Conservation (phyloP, 2,888 invertebrate genomes). For the Folsomia candida region DNA sequence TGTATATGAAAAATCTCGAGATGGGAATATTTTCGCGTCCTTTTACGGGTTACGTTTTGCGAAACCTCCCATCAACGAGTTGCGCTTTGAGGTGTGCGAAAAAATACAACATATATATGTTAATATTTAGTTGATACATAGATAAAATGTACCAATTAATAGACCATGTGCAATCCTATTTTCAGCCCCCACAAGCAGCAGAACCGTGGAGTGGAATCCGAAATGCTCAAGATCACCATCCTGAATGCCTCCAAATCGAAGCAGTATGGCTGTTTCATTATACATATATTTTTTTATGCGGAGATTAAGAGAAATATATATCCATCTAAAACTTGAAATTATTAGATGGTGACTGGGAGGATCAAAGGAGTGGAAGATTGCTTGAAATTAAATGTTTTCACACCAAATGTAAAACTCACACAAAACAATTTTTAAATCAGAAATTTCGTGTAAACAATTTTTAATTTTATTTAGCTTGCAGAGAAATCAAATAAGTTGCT, state of each 20-base stretch:
- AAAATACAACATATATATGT: no score
- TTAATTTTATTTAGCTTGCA: not conserved
- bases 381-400: conserved; percentile 24
- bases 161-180: no score
- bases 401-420: conserved; percentile 6
- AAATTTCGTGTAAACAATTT: not conserved
- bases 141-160: no score
- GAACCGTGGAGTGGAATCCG: conserved; percentile 36
- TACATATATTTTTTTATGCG: no score
- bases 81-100: conserved; percentile 27
- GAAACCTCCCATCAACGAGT: conserved; percentile 16
- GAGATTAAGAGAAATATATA: no score
- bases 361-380: conserved; percentile 28
- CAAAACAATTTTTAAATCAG: no score
- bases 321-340: no score
- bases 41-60: conserved; percentile 33
- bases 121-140: no score
- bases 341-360: conserved; percentile 28
- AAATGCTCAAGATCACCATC: conserved; percentile 29
- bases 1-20: conserved; percentile 19
- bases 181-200: conserved; percentile 33
- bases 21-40: conserved; percentile 21
- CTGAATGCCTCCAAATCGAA: conserved; percentile 37
- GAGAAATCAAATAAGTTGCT: not conserved
- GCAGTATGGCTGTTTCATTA: no score